Evolutionary conservation across 2,113 vertebrate genomes (phyloP).

Genomic region (Chrysemys picta): DNA sequence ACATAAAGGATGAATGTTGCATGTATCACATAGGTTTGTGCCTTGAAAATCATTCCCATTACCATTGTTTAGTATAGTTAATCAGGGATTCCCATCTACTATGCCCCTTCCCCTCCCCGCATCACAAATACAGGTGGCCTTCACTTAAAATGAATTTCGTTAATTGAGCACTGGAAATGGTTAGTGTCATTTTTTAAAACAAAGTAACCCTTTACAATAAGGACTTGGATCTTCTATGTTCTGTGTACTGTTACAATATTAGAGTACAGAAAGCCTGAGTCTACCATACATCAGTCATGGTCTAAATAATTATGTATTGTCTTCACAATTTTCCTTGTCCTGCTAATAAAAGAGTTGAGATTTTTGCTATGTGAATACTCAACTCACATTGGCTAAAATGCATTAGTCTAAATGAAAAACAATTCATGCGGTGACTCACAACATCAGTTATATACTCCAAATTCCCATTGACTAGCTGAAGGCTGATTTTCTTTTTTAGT

Average conservation of each 20-base stretch:
- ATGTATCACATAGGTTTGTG: constrained; percentile 5
- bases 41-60: constrained; percentile 43
- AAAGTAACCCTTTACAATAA: fast-evolving
- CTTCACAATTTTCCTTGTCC: neutral
- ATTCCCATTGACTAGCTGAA: neutral
- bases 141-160: constrained; percentile 38
- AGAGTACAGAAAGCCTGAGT: neutral
- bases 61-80: constrained; percentile 33
- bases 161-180: neutral
- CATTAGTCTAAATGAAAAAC: neutral
- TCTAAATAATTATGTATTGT: neutral
- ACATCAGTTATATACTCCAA: neutral
- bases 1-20: no score
- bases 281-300: neutral
- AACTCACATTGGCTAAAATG: neutral
- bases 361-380: neutral
- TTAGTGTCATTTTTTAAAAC: neutral
- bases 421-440: neutral
- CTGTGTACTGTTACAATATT: fast-evolving
- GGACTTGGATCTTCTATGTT: neutral
- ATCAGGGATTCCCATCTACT: neutral
- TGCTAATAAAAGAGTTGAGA: neutral
- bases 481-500: neutral
- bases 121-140: neutral
- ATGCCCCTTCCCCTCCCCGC: neutral